Evolutionary conservation across 2,888 invertebrate species (phyloP).

Genomic region (Torymus aiolomorphi): DNA sequence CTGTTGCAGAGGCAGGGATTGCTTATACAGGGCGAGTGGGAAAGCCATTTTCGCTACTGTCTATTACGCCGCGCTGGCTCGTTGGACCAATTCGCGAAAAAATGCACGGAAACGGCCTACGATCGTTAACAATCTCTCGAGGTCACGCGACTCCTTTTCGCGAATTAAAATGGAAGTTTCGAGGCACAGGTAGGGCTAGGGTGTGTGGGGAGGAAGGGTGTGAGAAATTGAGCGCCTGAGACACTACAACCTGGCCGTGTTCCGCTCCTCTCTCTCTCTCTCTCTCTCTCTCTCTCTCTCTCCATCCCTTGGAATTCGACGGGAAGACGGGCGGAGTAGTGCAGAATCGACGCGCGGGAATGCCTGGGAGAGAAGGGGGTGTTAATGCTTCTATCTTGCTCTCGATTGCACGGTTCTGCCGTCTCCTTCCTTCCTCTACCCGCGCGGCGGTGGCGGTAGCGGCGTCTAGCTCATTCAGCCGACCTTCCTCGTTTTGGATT

Average conservation of each 20-base stretch:
- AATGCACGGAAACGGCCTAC: conserved; percentile 36
- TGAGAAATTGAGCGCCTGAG: conserved; percentile 47
- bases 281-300: conserved; percentile 2
- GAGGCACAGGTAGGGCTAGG: neutral
- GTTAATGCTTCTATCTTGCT: conserved; percentile 45
- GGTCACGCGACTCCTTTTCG: conserved; percentile 34
- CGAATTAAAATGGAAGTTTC: conserved; percentile 52
- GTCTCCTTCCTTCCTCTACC: conserved; percentile 45
- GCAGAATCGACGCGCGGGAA: conserved; percentile 48
- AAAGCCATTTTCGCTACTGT: conserved; percentile 49
- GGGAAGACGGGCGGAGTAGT: conserved; percentile 31
- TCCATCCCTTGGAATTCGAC: conserved; percentile 40
- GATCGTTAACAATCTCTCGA: conserved; percentile 10
- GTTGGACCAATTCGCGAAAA: conserved; percentile 41
- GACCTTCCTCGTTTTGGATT: conserved; percentile 61
- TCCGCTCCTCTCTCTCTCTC: neutral
- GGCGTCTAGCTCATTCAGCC: conserved; percentile 28
- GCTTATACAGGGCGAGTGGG: conserved; percentile 22
- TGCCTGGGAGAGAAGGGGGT: conserved; percentile 30
- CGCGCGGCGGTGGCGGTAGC: too few species aligned
- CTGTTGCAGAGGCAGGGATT: conserved; percentile 10
- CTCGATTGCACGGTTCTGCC: conserved; percentile 26
- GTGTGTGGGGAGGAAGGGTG: conserved; percentile 9
- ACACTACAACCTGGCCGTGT: conserved; percentile 22
- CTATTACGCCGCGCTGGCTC: conserved; percentile 17